Evolutionary conservation across 2,113 vertebrate genomes (phyloP).

Genomic region (Romanogobio albipinnatus): DNA sequence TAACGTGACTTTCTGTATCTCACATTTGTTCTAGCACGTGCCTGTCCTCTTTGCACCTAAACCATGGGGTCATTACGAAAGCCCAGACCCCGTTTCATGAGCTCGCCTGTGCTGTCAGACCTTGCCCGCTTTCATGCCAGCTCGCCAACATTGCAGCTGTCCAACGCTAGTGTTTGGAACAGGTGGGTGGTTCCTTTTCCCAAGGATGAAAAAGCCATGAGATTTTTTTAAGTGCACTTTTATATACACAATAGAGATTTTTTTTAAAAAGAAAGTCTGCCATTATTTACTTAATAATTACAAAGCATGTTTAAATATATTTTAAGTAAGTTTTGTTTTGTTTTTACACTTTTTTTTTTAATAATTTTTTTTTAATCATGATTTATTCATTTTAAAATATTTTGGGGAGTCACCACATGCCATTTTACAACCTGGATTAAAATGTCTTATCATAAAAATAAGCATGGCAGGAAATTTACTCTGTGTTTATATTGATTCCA

Average conservation of each 20-base stretch:
- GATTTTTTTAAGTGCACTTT: neutral
- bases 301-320: neutral
- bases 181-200: slow-evolving; percentile 74
- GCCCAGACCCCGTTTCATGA: slow-evolving; percentile 89
- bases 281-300: neutral
- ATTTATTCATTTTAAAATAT: neutral
- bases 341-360: too few relatives aligned
- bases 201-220: neutral
- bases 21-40: slow-evolving; percentile 11
- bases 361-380: neutral
- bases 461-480: neutral
- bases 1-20: slow-evolving; percentile 13
- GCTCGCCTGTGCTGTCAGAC: slow-evolving; percentile 92
- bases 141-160: slow-evolving; percentile 77
- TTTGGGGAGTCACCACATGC: neutral
- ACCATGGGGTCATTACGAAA: slow-evolving; percentile 77
- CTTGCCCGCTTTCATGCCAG: slow-evolving; percentile 82
- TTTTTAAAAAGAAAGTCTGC: neutral
- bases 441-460: neutral
- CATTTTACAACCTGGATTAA: neutral
- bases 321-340: neutral
- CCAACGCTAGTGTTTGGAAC: slow-evolving; percentile 92
- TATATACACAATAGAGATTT: neutral
- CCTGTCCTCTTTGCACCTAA: slow-evolving; percentile 12
- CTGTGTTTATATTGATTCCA: neutral